phyloP scores from a whole-genome alignment of 92 coral and sea anemone genomes.

The Parazoanthus swiftii region DNA sequence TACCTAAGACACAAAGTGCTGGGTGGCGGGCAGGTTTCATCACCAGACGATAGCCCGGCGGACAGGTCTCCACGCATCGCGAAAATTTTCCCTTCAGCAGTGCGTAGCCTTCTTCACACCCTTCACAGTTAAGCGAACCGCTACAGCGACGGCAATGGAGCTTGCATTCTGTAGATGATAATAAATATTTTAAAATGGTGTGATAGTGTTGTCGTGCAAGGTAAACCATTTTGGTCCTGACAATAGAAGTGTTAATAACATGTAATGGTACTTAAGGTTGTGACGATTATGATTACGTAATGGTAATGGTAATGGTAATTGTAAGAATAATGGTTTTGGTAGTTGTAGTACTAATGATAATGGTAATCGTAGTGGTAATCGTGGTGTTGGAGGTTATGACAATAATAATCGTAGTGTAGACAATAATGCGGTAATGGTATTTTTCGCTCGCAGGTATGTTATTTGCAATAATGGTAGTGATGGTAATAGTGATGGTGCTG shows the following conservation, averaged over 20 bases:
- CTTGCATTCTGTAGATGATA: constrained; percentile 7
- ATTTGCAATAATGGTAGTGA: no score
- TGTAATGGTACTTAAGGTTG: no score
- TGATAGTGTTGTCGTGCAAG: neutral
- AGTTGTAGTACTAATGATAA: neutral
- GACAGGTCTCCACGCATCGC: constrained; percentile 32
- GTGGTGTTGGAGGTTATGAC: neutral
- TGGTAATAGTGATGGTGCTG: no score
- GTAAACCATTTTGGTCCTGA: neutral
- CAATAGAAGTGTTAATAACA: no score
- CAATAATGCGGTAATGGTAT: no score
- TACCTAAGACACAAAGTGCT: constrained; percentile 27
- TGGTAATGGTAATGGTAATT: no score
- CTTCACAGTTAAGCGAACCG: constrained; percentile 4
- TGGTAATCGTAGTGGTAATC: neutral
- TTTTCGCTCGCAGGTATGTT: no score
- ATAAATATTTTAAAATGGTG: no score
- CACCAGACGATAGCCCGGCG: constrained; percentile 25
- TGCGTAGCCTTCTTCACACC: constrained; percentile 28
- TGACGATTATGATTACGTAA: no score
- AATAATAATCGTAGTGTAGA: no score
- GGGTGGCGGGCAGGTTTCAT: constrained; percentile 6
- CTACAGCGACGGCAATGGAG: constrained; percentile 25
- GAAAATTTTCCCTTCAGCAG: neutral
- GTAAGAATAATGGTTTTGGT: neutral